Conservation (phyloP, 2,888 invertebrate genomes). For the Teleiodes luculella region DNA sequence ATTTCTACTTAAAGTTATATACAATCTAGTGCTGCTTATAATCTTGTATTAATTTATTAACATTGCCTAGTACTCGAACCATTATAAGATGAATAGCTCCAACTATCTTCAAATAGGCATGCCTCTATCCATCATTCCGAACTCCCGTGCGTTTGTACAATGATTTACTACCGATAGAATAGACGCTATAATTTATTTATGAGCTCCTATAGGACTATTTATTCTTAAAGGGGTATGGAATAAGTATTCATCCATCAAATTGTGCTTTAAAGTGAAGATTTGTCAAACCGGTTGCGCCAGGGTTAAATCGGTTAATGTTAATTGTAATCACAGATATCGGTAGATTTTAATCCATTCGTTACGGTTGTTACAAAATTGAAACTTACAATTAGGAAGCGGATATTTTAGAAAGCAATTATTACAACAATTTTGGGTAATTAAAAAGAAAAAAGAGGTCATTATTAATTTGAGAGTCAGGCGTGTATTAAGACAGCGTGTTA, state of each 20-base stretch:
- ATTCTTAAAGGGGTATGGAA: background rate
- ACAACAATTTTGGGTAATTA: background rate
- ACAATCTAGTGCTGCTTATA: background rate
- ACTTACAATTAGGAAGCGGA: background rate
- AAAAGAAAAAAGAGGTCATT: background rate
- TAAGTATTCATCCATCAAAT: background rate
- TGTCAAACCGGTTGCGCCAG: background rate
- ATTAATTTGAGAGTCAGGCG: no score
- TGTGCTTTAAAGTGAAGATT: background rate
- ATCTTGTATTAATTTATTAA: background rate
- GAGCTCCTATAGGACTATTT: conserved; percentile 24
- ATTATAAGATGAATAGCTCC: conserved; percentile 5
- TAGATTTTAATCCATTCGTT: background rate
- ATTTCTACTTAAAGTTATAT: no score
- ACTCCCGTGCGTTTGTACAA: conserved; percentile 19
- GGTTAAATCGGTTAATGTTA: background rate
- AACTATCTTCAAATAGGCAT: conserved; percentile 19
- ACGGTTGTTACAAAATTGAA: background rate
- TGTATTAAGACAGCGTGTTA: no score
- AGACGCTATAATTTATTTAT: conserved; percentile 36
- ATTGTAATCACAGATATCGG: no score
- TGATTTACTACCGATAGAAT: conserved; percentile 37
- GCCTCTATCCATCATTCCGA: conserved; percentile 34
- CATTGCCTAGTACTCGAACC: background rate
- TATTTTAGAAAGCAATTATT: background rate